Percentiles rank a stretch among this genome's conserved stretches.
Evolutionary conservation across 2,113 vertebrate species (phyloP).

Genomic region (Cinclus cinclus): DNA sequence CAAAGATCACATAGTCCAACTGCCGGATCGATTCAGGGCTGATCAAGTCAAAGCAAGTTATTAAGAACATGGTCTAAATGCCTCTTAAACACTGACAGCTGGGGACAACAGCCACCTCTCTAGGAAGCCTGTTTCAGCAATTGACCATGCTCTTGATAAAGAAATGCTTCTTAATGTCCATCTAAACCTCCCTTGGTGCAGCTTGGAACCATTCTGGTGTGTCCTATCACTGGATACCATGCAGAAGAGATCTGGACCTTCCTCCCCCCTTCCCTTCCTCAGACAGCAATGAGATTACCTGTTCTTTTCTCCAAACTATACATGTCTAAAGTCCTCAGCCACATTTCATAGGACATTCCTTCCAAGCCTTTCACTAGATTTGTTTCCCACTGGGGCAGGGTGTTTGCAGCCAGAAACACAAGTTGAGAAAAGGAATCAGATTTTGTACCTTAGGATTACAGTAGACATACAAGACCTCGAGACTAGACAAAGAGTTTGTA

Average conservation of each 20-base stretch:
- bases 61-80: background rate
- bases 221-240: rapidly evolving
- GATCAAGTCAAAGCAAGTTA: background rate
- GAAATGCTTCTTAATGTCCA: background rate
- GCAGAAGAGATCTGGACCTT: background rate
- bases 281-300: background rate
- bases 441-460: background rate
- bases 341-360: background rate
- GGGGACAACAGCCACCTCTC: background rate
- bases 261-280: background rate
- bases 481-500: background rate
- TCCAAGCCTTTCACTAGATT: background rate
- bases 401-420: background rate
- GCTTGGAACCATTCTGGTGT: background rate
- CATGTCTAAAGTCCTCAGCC: background rate
- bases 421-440: background rate
- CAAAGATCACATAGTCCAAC: background rate
- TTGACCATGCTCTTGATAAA: background rate
- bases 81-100: background rate
- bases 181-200: background rate
- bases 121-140: background rate
- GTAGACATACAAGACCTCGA: background rate
- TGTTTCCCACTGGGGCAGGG: background rate
- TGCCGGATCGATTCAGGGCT: background rate
- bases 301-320: background rate